Evolutionary conservation across 2,797 vertebrate genomes (phyloP), one percentile per base, ranked within the genome.

Genomic region (Esox masquinongy): DNA sequence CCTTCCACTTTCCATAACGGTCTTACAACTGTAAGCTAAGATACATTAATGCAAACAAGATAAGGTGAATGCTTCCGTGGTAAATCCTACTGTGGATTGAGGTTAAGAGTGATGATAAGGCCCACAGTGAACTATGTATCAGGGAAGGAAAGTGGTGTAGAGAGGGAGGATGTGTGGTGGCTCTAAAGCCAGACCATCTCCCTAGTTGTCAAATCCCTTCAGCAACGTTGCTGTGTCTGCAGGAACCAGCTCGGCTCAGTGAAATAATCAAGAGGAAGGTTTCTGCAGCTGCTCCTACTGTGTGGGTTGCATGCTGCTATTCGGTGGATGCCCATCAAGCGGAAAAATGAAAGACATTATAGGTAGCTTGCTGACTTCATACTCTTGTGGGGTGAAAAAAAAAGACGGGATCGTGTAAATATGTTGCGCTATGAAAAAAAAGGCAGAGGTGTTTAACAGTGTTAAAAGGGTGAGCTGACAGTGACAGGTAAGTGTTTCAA

Each of bases 301-400:
- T 34, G 63, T 66, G 53, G 31, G 75, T 15, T 70, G 78, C 50
- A 0, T 1, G 74, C 24, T 22, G 22, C 39, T 31, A 72, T 75
- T 70, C 78, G 72, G 78, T 78, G 66, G 15, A 77, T 71, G 81
- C 77, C 85, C 88, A 85, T 89, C 89, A 84, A 80, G 64, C 85
- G 93, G 90, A 92, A 92, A 91, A 89, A 92, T 87, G 86, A 88
- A 91, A 84, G 83, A 82, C 84, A 83, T 92, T 90, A 91, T 76
- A 66, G 77, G 75, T 53, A 1, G 81, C 90, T 70, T 91, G 86
- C 89, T 91, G 89, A 90, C 89, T 90, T 90, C 83, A 89, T 83
- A 82, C 88, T 90, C 91, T 89, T 79, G 19, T 31, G 14, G 64
- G 70, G 74, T 77, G n/a, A n/a, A 86, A 87, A 85, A 77, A 83